A percentile compares a stretch with the other conserved stretches of the same genome.
Evolutionary conservation across 30 jellyfish, hydroid and myxozoan species (phyloP).

Genomic region (Hydra vulgaris): DNA sequence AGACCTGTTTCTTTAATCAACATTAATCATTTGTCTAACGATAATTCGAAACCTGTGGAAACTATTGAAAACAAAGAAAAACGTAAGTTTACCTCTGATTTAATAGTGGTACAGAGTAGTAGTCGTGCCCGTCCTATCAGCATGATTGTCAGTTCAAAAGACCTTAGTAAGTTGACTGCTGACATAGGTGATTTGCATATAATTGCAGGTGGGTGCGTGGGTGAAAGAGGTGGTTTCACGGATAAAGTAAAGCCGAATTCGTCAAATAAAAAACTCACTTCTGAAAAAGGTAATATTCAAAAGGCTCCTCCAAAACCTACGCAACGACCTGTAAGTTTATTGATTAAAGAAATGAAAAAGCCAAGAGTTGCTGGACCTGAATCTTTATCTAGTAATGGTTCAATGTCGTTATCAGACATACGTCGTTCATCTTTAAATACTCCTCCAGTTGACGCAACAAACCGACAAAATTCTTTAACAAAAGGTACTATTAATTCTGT

Average conservation of each 20-base stretch:
- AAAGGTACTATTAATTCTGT: not conserved
- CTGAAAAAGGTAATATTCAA: not conserved
- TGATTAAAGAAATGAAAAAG: not conserved
- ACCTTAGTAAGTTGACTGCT: not conserved
- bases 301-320: not conserved
- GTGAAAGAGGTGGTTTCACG: not conserved
- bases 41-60: not conserved
- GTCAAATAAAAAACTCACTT: not conserved
- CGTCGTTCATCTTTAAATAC: not conserved
- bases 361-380: not conserved
- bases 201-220: not conserved
- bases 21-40: not conserved
- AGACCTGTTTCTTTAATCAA: slow-evolving; percentile 29
- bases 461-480: not conserved
- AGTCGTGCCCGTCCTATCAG: slow-evolving; percentile 16
- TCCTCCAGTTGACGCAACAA: not conserved
- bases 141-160: not conserved
- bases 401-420: not conserved
- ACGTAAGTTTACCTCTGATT: not conserved
- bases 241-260: not conserved
- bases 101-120: not conserved
- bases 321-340: not conserved
- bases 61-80: not conserved
- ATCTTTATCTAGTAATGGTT: not conserved
- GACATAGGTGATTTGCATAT: not conserved